Conservation (phyloP, 2,797 vertebrate species). For the Helarctos malayanus region DNA sequence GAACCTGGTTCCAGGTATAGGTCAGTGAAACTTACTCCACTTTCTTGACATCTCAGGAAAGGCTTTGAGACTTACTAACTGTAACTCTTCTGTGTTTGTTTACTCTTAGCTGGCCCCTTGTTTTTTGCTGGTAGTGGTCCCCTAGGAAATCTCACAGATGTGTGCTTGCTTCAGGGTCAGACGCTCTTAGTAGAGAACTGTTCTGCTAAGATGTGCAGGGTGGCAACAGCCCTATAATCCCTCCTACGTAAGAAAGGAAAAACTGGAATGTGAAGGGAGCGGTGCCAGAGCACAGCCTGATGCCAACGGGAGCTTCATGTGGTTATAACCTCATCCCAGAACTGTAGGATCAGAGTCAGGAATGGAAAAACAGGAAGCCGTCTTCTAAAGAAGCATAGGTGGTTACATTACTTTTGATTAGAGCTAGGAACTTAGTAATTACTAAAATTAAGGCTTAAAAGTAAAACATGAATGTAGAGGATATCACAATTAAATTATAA, state of each 20-base stretch:
- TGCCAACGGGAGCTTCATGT: accelerated
- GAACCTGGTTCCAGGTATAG: background rate
- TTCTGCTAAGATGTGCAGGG: background rate
- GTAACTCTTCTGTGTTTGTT: background rate
- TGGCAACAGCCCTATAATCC: too few species aligned
- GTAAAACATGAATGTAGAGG: constrained; percentile 19
- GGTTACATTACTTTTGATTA: background rate
- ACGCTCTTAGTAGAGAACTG: background rate
- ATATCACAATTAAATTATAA: background rate
- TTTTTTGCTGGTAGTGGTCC: background rate
- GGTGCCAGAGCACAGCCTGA: background rate
- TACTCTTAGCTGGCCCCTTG: background rate
- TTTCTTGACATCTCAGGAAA: background rate
- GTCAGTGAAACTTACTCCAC: background rate
- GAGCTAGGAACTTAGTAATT: background rate
- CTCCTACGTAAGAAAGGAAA: background rate
- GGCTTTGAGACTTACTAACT: background rate
- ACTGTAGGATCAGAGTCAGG: background rate
- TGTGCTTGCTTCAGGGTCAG: background rate
- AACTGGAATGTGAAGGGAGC: background rate
- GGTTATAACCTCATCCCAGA: background rate
- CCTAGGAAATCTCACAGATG: background rate
- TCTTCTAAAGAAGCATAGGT: background rate
- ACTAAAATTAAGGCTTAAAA: background rate
- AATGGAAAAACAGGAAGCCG: background rate